Conservation (phyloP, 2,797 vertebrate genomes). For the Sylvilagus floridanus region DNA sequence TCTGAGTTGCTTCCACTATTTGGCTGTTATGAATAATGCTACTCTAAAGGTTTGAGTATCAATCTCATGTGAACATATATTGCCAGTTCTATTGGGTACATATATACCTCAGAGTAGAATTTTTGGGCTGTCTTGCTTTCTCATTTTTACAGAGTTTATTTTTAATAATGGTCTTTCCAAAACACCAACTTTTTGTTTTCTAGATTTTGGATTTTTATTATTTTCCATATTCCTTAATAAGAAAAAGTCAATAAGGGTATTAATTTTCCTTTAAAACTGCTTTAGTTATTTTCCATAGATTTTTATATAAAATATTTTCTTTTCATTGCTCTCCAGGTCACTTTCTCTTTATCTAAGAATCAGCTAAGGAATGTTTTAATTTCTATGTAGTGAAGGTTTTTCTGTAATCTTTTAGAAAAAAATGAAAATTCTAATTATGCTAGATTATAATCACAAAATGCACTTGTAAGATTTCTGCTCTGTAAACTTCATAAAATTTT, state of each 20-base stretch:
- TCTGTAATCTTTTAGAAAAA: slow-evolving; percentile 33
- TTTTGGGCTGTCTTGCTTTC: neutral
- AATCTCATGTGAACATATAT: neutral
- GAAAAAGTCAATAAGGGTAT: neutral
- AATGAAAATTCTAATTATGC: slow-evolving; percentile 1
- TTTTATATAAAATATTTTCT: slow-evolving; percentile 24
- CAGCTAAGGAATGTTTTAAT: neutral
- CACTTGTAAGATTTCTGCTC: slow-evolving; percentile 3
- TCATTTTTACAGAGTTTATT: neutral
- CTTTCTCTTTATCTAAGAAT: neutral
- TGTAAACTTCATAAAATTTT: slow-evolving; percentile 30
- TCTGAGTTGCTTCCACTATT: neutral
- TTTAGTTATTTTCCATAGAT: slow-evolving; percentile 28
- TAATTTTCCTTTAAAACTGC: neutral
- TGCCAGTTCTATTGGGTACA: neutral
- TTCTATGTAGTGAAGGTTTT: neutral
- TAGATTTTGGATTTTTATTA: neutral
- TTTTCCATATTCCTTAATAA: slow-evolving; percentile 36
- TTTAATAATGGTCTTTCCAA: neutral
- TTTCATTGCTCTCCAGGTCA: slow-evolving; percentile 11
- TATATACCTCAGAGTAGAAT: neutral
- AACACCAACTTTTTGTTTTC: neutral
- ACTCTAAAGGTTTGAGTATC: neutral
- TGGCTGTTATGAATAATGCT: too few relatives aligned
- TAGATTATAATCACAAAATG: neutral